Conservation (phyloP, 2,113 vertebrate genomes). For the Gymnobelideus leadbeateri region DNA sequence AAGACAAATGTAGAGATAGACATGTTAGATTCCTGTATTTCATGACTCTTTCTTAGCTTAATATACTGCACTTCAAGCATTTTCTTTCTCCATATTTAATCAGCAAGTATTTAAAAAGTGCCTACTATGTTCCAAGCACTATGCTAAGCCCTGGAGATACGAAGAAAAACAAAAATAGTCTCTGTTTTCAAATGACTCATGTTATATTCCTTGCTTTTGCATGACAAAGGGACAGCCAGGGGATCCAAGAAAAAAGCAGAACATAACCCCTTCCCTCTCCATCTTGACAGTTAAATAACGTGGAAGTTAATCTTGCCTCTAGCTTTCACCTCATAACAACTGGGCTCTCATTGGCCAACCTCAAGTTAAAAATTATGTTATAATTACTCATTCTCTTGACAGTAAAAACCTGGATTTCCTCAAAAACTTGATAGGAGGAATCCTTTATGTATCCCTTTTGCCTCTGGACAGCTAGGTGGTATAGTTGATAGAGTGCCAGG, state of each 20-base stretch:
- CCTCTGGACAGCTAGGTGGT: background rate
- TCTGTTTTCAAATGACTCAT: background rate
- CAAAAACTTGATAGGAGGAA: background rate
- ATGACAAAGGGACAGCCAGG: background rate
- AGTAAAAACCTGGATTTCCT: background rate
- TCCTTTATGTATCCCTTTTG: background rate
- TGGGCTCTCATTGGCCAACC: background rate
- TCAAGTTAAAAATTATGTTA: background rate
- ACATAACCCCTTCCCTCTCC: conserved; percentile 10
- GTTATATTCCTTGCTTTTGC: background rate
- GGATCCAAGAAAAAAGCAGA: background rate
- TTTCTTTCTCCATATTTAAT: no score
- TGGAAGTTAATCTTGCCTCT: background rate
- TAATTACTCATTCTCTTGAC: background rate
- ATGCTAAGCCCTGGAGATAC: no score
- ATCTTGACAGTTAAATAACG: background rate
- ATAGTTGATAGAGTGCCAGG: background rate
- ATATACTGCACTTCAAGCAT: no score
- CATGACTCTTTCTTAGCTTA: no score
- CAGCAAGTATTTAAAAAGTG: no score
- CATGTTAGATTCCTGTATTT: no score
- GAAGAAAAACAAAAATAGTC: background rate
- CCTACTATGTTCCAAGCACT: no score
- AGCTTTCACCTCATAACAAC: background rate
- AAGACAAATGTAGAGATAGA: no score